Percentiles rank a stretch among this genome's conserved stretches.
Evolutionary conservation across 2,888 invertebrate genomes (phyloP).

Genomic region (Onthophagus sagittarius): DNA sequence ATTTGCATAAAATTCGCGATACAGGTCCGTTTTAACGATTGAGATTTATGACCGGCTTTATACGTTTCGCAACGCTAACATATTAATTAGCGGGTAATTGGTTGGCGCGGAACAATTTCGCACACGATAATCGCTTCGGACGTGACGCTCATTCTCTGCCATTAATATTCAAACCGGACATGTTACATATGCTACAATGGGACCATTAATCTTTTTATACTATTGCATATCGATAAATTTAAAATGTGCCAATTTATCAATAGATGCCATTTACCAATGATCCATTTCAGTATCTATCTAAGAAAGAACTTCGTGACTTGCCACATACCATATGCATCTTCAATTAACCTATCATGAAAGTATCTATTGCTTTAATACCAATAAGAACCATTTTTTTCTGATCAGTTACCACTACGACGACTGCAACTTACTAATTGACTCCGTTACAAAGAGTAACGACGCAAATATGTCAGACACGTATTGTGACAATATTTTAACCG

Average conservation of each 20-base stretch:
- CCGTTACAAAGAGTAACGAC: slow-evolving; percentile 6
- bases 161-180: not conserved
- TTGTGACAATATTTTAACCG: slow-evolving; percentile 8
- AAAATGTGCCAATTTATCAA: not conserved
- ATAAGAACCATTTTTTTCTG: not conserved
- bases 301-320: too few relatives aligned
- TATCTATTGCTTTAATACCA: not conserved
- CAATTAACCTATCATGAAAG: not conserved
- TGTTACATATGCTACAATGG: not conserved
- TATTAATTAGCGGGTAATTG: slow-evolving; percentile 13
- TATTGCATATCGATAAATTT: not conserved
- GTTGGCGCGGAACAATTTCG: slow-evolving; percentile 3
- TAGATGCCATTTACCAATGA: too few relatives aligned
- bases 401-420: not conserved
- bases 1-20: slow-evolving; percentile 7
- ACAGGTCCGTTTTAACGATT: slow-evolving; percentile 10
- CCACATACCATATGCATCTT: not conserved
- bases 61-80: slow-evolving; percentile 8
- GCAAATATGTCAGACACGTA: slow-evolving; percentile 9
- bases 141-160: not conserved
- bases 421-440: slow-evolving; percentile 3
- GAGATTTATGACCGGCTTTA: slow-evolving; percentile 9
- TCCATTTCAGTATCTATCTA: too few relatives aligned
- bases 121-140: slow-evolving; percentile 1
- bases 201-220: not conserved